phyloP scores from a whole-genome alignment of 2,113 vertebrate genomes.

The Pachyramphus minor region DNA sequence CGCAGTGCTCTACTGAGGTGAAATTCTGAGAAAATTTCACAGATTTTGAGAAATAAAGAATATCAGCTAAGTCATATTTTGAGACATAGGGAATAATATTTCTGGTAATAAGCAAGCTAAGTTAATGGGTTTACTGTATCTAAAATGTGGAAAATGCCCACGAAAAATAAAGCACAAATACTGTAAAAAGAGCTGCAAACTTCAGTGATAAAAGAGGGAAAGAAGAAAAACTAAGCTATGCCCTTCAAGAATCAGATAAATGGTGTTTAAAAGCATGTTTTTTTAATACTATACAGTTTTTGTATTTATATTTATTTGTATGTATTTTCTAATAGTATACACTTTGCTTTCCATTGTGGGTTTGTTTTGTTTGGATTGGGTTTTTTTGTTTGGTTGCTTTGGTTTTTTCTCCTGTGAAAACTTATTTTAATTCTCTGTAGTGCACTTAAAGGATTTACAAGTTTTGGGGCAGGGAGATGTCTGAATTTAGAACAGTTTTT shows the following conservation, averaged over 20 bases:
- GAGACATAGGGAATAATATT: background rate
- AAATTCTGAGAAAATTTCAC: too few relatives aligned
- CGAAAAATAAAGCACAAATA: background rate
- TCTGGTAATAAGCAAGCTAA: background rate
- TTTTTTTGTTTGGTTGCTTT: background rate
- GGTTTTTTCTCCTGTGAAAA: background rate
- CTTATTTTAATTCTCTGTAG: background rate
- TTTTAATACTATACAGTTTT: background rate
- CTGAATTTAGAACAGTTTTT: background rate
- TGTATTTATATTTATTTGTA: background rate
- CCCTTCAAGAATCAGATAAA: background rate
- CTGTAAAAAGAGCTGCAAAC: background rate
- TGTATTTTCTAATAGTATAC: background rate
- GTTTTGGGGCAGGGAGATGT: background rate
- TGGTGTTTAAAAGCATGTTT: background rate
- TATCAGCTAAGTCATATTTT: background rate
- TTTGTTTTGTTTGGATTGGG: background rate
- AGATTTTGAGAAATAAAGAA: background rate
- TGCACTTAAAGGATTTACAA: background rate
- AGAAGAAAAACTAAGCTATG: background rate
- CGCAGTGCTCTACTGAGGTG: accelerated
- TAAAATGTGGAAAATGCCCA: background rate
- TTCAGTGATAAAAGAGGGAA: background rate
- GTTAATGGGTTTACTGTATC: background rate
- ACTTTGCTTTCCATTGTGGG: background rate